A percentile compares a stretch with the other conserved stretches of the same genome.
Evolutionary conservation across 2,888 invertebrate genomes (phyloP).

Genomic region (Linnaemya vulpina): DNA sequence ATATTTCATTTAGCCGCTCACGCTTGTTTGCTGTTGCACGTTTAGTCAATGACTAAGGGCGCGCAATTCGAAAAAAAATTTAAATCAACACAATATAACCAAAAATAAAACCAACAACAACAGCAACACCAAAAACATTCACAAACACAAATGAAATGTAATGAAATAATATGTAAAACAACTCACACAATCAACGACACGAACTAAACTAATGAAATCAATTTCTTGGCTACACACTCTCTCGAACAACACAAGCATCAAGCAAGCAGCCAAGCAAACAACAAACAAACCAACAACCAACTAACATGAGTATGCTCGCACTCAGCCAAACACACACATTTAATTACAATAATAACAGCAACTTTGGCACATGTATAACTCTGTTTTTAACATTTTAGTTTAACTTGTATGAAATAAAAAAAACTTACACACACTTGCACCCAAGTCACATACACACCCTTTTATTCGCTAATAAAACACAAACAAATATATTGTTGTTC

Average conservation of each 20-base stretch:
- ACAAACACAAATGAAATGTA: constrained; percentile 72
- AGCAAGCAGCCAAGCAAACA: constrained; percentile 55
- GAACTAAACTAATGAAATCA: constrained; percentile 81
- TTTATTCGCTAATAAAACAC: constrained; percentile 12
- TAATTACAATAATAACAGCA: constrained; percentile 46
- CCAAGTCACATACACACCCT: constrained; percentile 11
- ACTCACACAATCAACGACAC: constrained; percentile 46
- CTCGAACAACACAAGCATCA: constrained; percentile 69
- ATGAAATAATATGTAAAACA: constrained; percentile 53
- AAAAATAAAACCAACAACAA: constrained; percentile 62
- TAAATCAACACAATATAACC: constrained; percentile 77
- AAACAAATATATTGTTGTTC: neutral
- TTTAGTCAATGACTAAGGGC: constrained; percentile 82
- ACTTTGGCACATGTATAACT: constrained; percentile 62
- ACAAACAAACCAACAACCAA: constrained; percentile 57
- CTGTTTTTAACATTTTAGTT: constrained; percentile 68
- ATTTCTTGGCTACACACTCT: constrained; percentile 74
- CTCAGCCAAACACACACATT: constrained; percentile 73
- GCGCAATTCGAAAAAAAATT: constrained; percentile 81
- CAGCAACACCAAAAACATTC: constrained; percentile 39
- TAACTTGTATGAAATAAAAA: constrained; percentile 34
- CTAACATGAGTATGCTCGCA: constrained; percentile 69
- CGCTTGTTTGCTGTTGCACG: constrained; percentile 75
- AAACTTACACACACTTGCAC: neutral
- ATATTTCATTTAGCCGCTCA: constrained; percentile 53